These are phyloP conservation scores for Acanthurus lineatus DNA, from an alignment of 2,797 vertebrate genomes.

Conservation along the genomic window DNA sequence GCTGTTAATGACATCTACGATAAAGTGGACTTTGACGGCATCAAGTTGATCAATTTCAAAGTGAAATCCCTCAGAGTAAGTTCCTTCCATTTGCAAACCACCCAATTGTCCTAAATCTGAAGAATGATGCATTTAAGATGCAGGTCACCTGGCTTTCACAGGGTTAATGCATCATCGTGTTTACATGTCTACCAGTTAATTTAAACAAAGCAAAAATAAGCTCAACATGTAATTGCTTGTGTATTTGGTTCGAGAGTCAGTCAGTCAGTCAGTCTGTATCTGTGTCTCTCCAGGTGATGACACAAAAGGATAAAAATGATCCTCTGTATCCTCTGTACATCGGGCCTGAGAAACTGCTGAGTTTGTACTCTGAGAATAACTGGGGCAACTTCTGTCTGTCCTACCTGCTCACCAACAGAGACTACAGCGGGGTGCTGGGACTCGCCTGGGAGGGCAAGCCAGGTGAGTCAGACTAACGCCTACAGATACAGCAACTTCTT, in stretches of 20 bases:
- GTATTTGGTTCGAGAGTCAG: background rate
- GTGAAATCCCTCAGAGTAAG: conserved; percentile 88
- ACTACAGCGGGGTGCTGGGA: conserved; percentile 88
- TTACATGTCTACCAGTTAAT: background rate
- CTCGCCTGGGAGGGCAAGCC: conserved; percentile 87
- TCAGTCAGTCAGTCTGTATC: background rate
- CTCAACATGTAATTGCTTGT: background rate
- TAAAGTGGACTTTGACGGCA: conserved; percentile 84
- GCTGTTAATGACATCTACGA: conserved; percentile 87
- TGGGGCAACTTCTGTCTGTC: conserved; percentile 89
- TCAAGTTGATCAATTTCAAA: conserved; percentile 88
- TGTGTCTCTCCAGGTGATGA: conserved; percentile 77
- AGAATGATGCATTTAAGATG: too few relatives aligned
- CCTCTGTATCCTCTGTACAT: conserved; percentile 79
- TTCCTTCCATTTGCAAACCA: conserved; percentile 1
- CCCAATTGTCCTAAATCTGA: background rate
- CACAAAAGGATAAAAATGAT: conserved; percentile 69
- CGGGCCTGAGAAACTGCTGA: conserved; percentile 87
- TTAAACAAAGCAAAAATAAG: too few relatives aligned
- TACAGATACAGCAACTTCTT: background rate
- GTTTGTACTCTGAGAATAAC: conserved; percentile 83
- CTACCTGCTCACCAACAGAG: conserved; percentile 89
- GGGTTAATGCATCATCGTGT: background rate
- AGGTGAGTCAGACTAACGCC: conserved; percentile 74
- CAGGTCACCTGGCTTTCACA: background rate